Base-by-base conservation (phyloP, 2,888 invertebrate genomes). In the Habrosyne pyritoides region DNA sequence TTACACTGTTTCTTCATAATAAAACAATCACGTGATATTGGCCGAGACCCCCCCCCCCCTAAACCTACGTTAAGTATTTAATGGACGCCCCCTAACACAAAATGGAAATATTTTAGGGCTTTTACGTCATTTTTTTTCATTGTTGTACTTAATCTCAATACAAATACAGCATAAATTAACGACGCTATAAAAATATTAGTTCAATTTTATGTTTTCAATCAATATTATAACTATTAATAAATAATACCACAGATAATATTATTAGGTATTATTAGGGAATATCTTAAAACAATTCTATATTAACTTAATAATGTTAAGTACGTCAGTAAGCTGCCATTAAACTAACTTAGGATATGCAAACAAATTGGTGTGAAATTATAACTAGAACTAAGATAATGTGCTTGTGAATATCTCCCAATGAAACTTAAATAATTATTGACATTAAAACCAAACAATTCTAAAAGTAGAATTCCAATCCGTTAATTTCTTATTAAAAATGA, bases 221-320 rank as follows among this genome's bases (percentile, higher is more conserved):
- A 36, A 14, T 12, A 8, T 12, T 42, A 42, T 18, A 42, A 42
- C 42, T 42, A 36, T 36, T n/a, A 18, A 42, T 18, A 42, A 42
- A 42, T 42, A 42, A 42, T 42, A 42, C 42, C 42, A 42, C 42
- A 42, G 18, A 42, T 42, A 18, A 36, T 6, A 42, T 42, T 8
- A 42, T 42, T 18, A 42, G 42, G 42, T 18, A 42, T 42, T 42
- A 42, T 42, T 42, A n/a, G 18, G 42, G 42, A 42, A 18, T 42
- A 42, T 42, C 42, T 42, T 42, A 36, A 30, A 42, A 7, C 8
- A 42, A 6, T 6, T 36, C 36, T 42, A 42, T 18, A n/a, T 36
- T 36, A 36, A 6, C 10, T 28, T 33, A 33, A n/a, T 33, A 33
- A 5, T 18, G 3, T 42, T 42, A 42, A 42, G 42, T 42, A 42